A percentile compares a stretch with the other conserved stretches of the same genome.
Conservation (phyloP, 2,888 invertebrate genomes). For the Thymelicus lineola region DNA sequence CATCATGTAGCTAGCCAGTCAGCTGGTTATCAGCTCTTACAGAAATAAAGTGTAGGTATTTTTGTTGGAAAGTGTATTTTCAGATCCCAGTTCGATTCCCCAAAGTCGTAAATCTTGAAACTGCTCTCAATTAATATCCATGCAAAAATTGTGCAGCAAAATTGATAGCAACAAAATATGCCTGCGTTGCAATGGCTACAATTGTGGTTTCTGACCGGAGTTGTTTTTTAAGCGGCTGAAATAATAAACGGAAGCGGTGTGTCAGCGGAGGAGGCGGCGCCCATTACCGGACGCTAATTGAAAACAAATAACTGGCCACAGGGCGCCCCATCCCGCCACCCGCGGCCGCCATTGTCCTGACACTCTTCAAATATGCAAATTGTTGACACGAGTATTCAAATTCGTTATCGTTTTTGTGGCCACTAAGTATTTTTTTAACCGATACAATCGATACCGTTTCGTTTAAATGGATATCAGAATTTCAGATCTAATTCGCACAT, state of each 20-base stretch:
- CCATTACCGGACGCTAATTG: constrained; percentile 29
- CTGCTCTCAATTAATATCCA: background rate
- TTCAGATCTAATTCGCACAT: constrained; percentile 13
- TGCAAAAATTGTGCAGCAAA: background rate
- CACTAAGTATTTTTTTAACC: constrained; percentile 13
- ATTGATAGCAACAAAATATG: background rate
- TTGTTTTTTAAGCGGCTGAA: constrained; percentile 23
- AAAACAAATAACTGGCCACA: constrained; percentile 29
- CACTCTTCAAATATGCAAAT: constrained; percentile 18
- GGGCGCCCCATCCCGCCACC: background rate
- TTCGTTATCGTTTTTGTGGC: constrained; percentile 1
- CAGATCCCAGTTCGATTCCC: too few relatives aligned
- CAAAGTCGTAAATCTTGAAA: too few relatives aligned
- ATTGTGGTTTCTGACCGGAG: background rate
- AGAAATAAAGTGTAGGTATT: too few relatives aligned
- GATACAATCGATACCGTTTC: constrained; percentile 10
- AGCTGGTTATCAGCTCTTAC: too few relatives aligned
- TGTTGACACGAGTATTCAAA: constrained; percentile 18
- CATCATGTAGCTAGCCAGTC: too few relatives aligned
- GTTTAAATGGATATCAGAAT: constrained; percentile 15
- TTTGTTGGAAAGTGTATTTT: too few relatives aligned
- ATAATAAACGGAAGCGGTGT: constrained; percentile 21
- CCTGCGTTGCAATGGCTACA: constrained; percentile 5
- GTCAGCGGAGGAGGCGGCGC: background rate
- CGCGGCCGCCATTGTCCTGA: background rate